Base-by-base conservation (phyloP, 2,888 invertebrate species). In the Platycheirus albimanus region DNA sequence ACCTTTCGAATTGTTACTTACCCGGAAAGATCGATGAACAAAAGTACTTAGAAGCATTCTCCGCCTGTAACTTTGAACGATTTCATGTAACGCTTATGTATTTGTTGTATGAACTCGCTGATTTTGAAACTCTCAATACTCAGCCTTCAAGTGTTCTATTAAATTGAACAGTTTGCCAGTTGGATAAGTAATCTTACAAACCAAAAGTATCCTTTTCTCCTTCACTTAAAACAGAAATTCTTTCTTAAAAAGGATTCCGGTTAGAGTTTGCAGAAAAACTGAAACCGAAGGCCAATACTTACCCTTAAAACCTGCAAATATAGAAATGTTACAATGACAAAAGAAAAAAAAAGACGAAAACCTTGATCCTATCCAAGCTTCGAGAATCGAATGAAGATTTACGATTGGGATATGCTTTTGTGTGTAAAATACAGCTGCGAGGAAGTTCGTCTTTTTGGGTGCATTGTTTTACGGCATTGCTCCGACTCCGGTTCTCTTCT, bases 331-430 rank as follows among this genome's bases (percentile, higher is more conserved):
- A 13, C n/a, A 6, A 47, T 30, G 41, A 47, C 17, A 58, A 6
- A 13, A 56, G 58, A 58, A 3, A 19, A 69, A 43, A 6, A 43
- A 51, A 63, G 20, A n/a, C n/a, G 11, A 24, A 67, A 83, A 58
- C 78, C 72, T 69, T 83, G 83, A 83, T 83, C 72, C 77, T 83
- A 83, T 83, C 78, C 83, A 78, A 83, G 83, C 77, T 74, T 43
- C 67, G 72, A 74, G 77, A 83, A 78, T 74, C 83, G 83, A 83
- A 83, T 51, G 72, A 83, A 83, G 83, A 83, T 83, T 83, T 83
- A 83, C 83, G 83, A 83, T 69, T 74, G 38, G 63, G 83, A 83
- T 83, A 71, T 78, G 78, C 72, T 74, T 77, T 74, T 78, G 58
- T 76, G 61, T 81, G 77, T 77, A 76, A 77, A 76, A 67, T 83